Evolutionary conservation across 2,888 invertebrate genomes (phyloP).

Genomic region (Meandrusa payeni): DNA sequence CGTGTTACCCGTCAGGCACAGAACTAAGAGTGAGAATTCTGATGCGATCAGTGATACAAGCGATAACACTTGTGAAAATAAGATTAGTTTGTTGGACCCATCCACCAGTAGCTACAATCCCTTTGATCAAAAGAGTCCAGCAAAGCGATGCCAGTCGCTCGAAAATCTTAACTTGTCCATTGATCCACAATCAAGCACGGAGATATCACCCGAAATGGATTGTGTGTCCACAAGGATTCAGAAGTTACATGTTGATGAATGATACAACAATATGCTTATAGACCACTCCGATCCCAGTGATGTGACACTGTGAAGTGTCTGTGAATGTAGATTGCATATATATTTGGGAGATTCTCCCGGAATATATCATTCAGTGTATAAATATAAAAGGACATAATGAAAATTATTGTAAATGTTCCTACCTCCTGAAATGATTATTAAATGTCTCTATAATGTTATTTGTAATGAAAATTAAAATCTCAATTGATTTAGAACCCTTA

Average conservation of each 20-base stretch:
- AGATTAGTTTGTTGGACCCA: slow-evolving; percentile 60
- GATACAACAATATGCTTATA: slow-evolving; percentile 43
- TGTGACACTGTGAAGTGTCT: slow-evolving; percentile 28
- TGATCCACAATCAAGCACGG: slow-evolving; percentile 54
- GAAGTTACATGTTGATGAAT: slow-evolving; percentile 82
- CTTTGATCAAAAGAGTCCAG: slow-evolving; percentile 54
- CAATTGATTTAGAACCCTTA: slow-evolving; percentile 6
- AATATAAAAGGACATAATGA: slow-evolving; percentile 46
- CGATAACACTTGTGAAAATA: slow-evolving; percentile 55
- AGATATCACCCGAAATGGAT: slow-evolving; percentile 79
- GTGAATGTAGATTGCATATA: slow-evolving; percentile 28
- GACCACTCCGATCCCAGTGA: slow-evolving; percentile 37
- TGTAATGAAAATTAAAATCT: slow-evolving; percentile 12
- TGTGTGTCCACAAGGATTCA: slow-evolving; percentile 83
- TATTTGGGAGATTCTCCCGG: slow-evolving; percentile 37
- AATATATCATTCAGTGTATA: slow-evolving; percentile 62
- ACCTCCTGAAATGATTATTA: slow-evolving; percentile 50
- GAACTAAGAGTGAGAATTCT: slow-evolving; percentile 83
- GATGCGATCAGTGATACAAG: slow-evolving; percentile 67
- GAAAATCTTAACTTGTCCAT: slow-evolving; percentile 76
- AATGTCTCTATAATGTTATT: slow-evolving; percentile 5
- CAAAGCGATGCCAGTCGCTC: slow-evolving; percentile 82
- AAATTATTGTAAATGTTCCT: slow-evolving; percentile 60
- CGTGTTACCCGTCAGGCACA: slow-evolving; percentile 76
- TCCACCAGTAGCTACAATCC: slow-evolving; percentile 59